phyloP scores from a whole-genome alignment of 2,113 vertebrate genomes.

The Eulemur rufifrons region DNA sequence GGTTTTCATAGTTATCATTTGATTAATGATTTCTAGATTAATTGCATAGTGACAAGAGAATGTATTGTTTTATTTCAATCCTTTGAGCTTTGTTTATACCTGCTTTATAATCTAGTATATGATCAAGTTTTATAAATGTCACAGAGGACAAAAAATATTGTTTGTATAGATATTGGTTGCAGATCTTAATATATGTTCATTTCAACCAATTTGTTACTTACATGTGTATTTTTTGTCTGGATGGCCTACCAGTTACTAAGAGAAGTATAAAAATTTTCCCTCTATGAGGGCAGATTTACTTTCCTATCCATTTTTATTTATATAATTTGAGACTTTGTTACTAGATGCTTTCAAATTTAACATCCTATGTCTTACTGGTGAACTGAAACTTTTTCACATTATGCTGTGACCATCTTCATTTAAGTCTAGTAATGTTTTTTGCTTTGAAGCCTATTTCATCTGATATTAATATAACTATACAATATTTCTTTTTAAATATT shows the following conservation, averaged over 20 bases:
- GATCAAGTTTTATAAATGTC: neutral
- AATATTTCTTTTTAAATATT: neutral
- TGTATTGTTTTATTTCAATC: neutral
- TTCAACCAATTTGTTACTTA: neutral
- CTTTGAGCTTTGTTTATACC: neutral
- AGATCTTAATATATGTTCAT: neutral
- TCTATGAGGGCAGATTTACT: neutral
- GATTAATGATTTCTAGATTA: neutral
- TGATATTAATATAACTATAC: neutral
- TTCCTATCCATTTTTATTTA: neutral
- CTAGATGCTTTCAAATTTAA: neutral
- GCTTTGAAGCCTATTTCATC: neutral
- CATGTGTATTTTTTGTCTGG: neutral
- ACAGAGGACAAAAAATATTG: neutral
- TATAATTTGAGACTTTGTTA: neutral
- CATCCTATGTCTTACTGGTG: neutral
- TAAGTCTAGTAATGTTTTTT: neutral
- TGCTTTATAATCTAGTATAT: neutral
- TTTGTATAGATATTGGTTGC: neutral
- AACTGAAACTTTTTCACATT: neutral
- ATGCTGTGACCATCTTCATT: neutral
- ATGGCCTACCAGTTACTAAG: neutral
- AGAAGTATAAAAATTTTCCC: neutral
- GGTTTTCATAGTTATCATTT: neutral
- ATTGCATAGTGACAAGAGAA: neutral